Conservation (phyloP, 2,888 invertebrate species). For the Campaea margaritaria region DNA sequence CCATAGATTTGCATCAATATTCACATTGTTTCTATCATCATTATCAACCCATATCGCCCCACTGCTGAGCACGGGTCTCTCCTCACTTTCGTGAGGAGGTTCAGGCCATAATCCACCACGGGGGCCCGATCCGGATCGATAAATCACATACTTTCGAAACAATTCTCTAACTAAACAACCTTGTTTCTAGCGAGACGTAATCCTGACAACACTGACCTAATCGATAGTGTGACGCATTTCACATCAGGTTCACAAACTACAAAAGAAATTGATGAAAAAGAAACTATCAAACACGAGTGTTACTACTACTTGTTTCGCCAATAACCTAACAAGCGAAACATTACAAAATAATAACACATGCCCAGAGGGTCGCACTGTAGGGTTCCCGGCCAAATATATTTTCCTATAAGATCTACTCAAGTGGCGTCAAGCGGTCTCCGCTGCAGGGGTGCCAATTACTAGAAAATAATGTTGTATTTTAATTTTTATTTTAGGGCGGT, state of each 20-base stretch:
- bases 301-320: conserved; percentile 53
- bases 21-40: too few relatives aligned
- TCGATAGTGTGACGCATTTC: too few relatives aligned
- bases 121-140: too few relatives aligned
- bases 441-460: conserved; percentile 84
- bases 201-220: too few relatives aligned
- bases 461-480: conserved; percentile 81
- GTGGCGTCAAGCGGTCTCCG: conserved; percentile 75
- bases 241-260: neutral
- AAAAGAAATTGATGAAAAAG: neutral
- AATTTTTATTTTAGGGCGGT: conserved; percentile 83
- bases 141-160: too few relatives aligned
- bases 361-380: conserved; percentile 59
- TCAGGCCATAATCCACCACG: too few relatives aligned
- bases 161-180: too few relatives aligned
- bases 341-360: conserved; percentile 72
- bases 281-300: conserved; percentile 23
- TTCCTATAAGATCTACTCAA: conserved; percentile 81
- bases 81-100: too few relatives aligned
- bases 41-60: too few relatives aligned
- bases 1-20: too few relatives aligned
- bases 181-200: too few relatives aligned
- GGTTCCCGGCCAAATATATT: conserved; percentile 66
- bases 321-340: conserved; percentile 64
- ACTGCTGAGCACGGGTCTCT: too few relatives aligned